These are phyloP conservation scores for Oligia fasciuncula DNA, from an alignment of 2,888 invertebrate species.

Conservation along the genomic window DNA sequence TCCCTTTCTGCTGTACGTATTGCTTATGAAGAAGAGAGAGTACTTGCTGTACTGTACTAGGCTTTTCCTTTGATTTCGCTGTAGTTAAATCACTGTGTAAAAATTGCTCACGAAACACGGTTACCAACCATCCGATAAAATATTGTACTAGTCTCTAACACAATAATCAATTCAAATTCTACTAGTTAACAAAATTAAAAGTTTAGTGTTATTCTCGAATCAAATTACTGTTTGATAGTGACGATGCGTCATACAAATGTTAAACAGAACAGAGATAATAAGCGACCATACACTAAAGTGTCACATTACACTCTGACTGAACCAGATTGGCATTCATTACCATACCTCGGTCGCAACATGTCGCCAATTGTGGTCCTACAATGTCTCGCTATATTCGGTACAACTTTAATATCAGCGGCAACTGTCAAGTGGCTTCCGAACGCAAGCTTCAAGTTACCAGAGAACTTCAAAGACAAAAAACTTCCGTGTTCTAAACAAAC, in stretches of 20 bases:
- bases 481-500: slow-evolving; percentile 84
- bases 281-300: slow-evolving; percentile 66
- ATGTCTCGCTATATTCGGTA: slow-evolving; percentile 53
- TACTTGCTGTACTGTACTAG: background rate
- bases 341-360: slow-evolving; percentile 62
- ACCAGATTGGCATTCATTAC: slow-evolving; percentile 72
- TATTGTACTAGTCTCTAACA: background rate
- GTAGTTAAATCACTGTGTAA: background rate
- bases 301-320: slow-evolving; percentile 75
- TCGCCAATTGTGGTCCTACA: slow-evolving; percentile 37
- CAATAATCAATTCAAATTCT: background rate
- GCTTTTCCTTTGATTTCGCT: slow-evolving; percentile 17
- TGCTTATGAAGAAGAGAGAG: slow-evolving; percentile 29
- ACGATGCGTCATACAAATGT: background rate
- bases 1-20: slow-evolving; percentile 54
- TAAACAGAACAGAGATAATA: slow-evolving; percentile 23
- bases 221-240: slow-evolving; percentile 48
- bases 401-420: slow-evolving; percentile 70
- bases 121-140: background rate
- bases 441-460: slow-evolving; percentile 80
- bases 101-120: background rate
- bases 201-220: slow-evolving; percentile 45
- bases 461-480: slow-evolving; percentile 79
- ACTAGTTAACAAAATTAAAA: slow-evolving; percentile 51
- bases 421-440: slow-evolving; percentile 83